Base-by-base conservation (phyloP, 37 sponge, comb jelly and placozoan species). In the Cladorhizidae sp. region DNA sequence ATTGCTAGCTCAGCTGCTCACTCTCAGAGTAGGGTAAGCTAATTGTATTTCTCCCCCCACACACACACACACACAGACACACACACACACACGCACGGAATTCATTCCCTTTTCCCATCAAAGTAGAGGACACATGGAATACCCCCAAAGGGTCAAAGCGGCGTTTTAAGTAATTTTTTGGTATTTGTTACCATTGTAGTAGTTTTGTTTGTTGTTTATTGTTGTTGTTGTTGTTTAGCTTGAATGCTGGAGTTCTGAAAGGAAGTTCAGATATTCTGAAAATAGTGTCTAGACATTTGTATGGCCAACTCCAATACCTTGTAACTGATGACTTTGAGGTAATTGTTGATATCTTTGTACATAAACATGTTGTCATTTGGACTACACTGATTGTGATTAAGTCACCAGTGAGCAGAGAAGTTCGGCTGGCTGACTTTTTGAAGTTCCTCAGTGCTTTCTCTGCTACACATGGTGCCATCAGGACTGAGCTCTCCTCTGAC, bases 21-120 rank as follows among this genome's bases (percentile, higher is more conserved):
- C 78, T 7, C 20, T 85, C 42, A 70, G 59, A 85, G 78, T 77
- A 1, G 85, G 85, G 85, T 85, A 56, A 85, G 85, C 25, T 2
- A 45, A 41, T 41, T 41, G 14, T 71, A 61, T 17, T 61, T 5
- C 5, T 71, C 49, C 11, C 2, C 29, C 7, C 36, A 31, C 69
- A 18, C 36, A 17, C 6, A 3, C 36, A 38, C 69, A 15, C 35
- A 15, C 3, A 68, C 3, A n/a, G n/a, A 17, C 29, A 39, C 7
- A 15, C 29, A 36, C 69, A 68, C 39, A 68, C 40, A 39, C 38
- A 68, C n/a, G 21, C 9, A 23, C 54, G 12, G 31, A 63, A 25
- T 63, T 11, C 21, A n/a, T 63, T 15, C 26, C 64, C 21, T 25
- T 26, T 25, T 63, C 64, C 21, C 64, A 11, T 63, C 26, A 18